Percentiles rank a stretch among this genome's conserved stretches.
phyloP scores from a whole-genome alignment of 1,140 invertebrate genomes.

The Zophobas morio region DNA sequence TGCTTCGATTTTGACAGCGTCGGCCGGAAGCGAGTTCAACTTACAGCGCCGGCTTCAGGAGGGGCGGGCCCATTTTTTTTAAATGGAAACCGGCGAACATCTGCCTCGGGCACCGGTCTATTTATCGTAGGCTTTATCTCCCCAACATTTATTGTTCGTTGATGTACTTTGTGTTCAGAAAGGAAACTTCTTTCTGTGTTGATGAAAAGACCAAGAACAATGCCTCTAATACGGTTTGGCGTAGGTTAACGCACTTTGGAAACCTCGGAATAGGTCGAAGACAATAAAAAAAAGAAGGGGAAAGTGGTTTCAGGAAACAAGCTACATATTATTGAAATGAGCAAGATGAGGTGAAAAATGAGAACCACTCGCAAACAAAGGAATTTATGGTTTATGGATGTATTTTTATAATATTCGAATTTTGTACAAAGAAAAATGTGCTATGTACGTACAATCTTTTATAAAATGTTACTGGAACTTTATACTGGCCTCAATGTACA shows the following conservation, averaged over 20 bases:
- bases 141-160: neutral
- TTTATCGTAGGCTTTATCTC: slow-evolving; percentile 1
- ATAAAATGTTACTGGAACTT: too few relatives aligned
- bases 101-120: neutral
- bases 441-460: neutral
- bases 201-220: slow-evolving; percentile 9
- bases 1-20: neutral
- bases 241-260: slow-evolving; percentile 14
- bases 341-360: slow-evolving; percentile 1
- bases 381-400: neutral
- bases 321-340: slow-evolving; percentile 27
- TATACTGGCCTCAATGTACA: too few relatives aligned
- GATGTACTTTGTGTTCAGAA: neutral
- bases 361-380: neutral
- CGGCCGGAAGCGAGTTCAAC: neutral
- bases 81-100: neutral
- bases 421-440: neutral
- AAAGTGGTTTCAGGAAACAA: slow-evolving; percentile 22
- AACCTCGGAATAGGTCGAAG: slow-evolving; percentile 14
- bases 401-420: too few relatives aligned
- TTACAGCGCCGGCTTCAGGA: slow-evolving; percentile 1
- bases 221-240: slow-evolving; percentile 11
- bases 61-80: slow-evolving; percentile 3
- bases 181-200: neutral
- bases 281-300: slow-evolving; percentile 24